A percentile compares a stretch with the other conserved stretches of the same genome.
phyloP scores from a whole-genome alignment of 2,797 vertebrate genomes.

The Euphonia xanthogaster region DNA sequence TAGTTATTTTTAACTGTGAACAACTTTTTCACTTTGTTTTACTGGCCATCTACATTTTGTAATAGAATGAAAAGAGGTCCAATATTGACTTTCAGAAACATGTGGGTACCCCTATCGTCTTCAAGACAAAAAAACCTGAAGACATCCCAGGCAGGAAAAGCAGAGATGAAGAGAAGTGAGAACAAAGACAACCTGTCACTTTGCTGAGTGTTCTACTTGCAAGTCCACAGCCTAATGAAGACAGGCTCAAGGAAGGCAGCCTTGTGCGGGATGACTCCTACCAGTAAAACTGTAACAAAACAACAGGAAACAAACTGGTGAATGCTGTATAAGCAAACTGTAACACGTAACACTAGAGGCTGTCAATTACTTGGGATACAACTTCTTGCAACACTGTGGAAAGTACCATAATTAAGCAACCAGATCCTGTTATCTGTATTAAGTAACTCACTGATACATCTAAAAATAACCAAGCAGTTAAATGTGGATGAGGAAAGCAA shows the following conservation, averaged over 20 bases:
- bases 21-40: background rate
- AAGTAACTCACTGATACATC: background rate
- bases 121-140: background rate
- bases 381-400: background rate
- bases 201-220: background rate
- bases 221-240: background rate
- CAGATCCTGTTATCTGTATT: background rate
- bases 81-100: background rate
- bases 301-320: background rate
- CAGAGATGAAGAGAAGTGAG: background rate
- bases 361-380: background rate
- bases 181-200: background rate
- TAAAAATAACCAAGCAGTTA: background rate
- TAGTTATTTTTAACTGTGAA: background rate
- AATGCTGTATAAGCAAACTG: background rate
- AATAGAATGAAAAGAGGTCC: background rate
- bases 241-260: background rate
- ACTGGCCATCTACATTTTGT: background rate
- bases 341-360: background rate
- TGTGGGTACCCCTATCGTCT: background rate
- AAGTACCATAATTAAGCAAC: background rate
- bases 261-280: background rate
- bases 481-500: background rate
- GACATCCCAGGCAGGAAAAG: background rate
- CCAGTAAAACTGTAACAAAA: background rate